Percentiles rank a stretch among this genome's conserved stretches.
These are phyloP conservation scores for Spodoptera litura DNA, from an alignment of 1,140 invertebrate species.

Conservation along the genomic window DNA sequence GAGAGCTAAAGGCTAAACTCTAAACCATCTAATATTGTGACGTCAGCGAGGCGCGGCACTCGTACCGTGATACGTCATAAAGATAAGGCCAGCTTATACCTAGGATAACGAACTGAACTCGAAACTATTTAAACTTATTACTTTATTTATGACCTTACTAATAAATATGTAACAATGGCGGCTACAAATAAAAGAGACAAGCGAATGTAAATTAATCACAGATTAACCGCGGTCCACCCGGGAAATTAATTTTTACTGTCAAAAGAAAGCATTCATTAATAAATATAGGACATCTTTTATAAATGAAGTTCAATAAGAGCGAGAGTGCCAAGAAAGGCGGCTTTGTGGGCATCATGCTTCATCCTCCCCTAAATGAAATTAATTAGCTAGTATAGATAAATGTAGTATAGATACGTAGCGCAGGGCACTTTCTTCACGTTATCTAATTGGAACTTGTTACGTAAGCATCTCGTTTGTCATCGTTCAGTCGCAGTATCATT, in stretches of 20 bases:
- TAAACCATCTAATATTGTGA: conserved; percentile 37
- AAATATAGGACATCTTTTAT: conserved; percentile 39
- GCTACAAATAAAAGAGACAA: not conserved
- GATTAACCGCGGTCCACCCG: not conserved
- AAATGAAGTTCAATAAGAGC: conserved; percentile 35
- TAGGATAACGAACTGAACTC: conserved; percentile 42
- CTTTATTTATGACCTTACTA: conserved; percentile 2
- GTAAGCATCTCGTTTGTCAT: conserved; percentile 25
- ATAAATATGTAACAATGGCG: not conserved
- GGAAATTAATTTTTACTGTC: conserved; percentile 21
- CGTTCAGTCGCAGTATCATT: conserved; percentile 9
- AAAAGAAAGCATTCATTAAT: conserved; percentile 28
- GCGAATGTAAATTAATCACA: not conserved
- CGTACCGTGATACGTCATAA: conserved; percentile 61
- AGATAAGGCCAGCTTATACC: conserved; percentile 59
- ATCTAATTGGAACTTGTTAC: conserved; percentile 13
- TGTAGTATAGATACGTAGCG: not conserved
- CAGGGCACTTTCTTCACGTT: not conserved
- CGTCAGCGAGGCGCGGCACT: conserved; percentile 44
- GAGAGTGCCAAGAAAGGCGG: conserved; percentile 7
- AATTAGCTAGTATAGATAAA: conserved; percentile 28
- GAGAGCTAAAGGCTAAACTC: conserved; percentile 26
- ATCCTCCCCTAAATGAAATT: conserved; percentile 36
- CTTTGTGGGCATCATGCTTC: conserved; percentile 30
- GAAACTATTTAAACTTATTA: no score